These are phyloP conservation scores for Orchestia grillus DNA, from an alignment of 1,140 invertebrate genomes.

Conservation along the genomic window DNA sequence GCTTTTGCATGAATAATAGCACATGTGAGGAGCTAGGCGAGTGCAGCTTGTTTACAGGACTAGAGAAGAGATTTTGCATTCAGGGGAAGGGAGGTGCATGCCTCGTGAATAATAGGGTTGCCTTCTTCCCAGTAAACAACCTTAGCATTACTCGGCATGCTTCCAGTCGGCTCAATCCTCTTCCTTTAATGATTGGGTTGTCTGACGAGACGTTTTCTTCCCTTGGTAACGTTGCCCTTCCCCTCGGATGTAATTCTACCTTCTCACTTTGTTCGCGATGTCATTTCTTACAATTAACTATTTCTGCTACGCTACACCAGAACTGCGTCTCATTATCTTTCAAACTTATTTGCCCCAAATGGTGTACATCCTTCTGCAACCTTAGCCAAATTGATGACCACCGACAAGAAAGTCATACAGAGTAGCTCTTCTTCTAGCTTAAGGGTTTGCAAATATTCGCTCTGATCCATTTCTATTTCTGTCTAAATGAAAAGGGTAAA, in stretches of 20 bases:
- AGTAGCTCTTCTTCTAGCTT: slow-evolving; percentile 17
- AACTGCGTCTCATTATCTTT: slow-evolving; percentile 19
- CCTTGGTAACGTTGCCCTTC: slow-evolving; percentile 45
- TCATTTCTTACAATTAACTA: slow-evolving; percentile 14
- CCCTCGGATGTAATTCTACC: slow-evolving; percentile 20
- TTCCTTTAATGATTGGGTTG: slow-evolving; percentile 46
- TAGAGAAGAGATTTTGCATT: not conserved
- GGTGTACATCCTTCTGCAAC: not conserved
- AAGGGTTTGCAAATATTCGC: slow-evolving; percentile 18
- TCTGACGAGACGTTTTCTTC: slow-evolving; percentile 35
- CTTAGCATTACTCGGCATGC: slow-evolving; percentile 54
- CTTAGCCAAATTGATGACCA: slow-evolving; percentile 28
- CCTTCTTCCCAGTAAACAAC: slow-evolving; percentile 51
- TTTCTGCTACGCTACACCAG: slow-evolving; percentile 19
- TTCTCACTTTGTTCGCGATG: not conserved
- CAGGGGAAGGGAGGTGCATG: slow-evolving; percentile 43
- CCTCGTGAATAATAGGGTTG: slow-evolving; percentile 28
- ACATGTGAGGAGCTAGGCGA: slow-evolving; percentile 13
- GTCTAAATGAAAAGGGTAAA: not conserved
- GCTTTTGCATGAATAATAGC: slow-evolving; percentile 44
- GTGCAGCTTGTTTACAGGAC: slow-evolving; percentile 6
- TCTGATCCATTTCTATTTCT: slow-evolving; percentile 8
- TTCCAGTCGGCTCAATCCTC: slow-evolving; percentile 28
- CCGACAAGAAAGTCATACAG: not conserved
- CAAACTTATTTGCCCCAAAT: not conserved